Evolutionary conservation across 1,140 invertebrate genomes (phyloP), one percentile per base, ranked within the genome.

Genomic region (Drosophila virilis): DNA sequence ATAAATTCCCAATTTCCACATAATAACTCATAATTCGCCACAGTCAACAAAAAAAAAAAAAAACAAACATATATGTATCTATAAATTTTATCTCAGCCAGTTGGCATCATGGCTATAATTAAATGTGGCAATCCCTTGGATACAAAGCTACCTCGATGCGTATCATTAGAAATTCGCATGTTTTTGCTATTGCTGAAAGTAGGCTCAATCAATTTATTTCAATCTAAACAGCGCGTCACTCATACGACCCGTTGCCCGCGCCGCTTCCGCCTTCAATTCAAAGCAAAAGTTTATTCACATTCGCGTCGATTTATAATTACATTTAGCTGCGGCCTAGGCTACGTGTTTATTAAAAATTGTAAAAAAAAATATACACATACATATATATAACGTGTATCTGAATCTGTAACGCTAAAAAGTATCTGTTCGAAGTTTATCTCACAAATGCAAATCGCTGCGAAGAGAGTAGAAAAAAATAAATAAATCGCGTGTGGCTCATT

Each of bases 281-380:
- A 62, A 65, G 59, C 74, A 52, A 89, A 89, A 80, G 83, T 86
- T 86, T 86, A 86, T 86, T 86, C 83, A 86, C 83, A 84, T 77
- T 80, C 45, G 67, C 55, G 38, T 50, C 58, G 68, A 71, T 64
- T 89, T 89, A 84, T 80, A 86, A 86, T 83, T 79, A 55, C 80
- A 79, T 88, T 85, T 88, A 10, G 64, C 75, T 70, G 75, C 58
- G 46, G 52, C 58, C 55, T 59, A 54, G 58, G 38, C 48, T 38
- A 73, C 58, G 57, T 50, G 59, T 57, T 54, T 32, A 48, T 22
- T 50, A 12, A 52, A 33, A 52, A 50, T 32, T 1, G 46, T 54
- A 10, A 66, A 42, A 51, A 35, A 60, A 43, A 12, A 60, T 22
- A 2, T 22, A 22, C 0, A 3, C 3, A 22, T 22, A 32, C 12